Evolutionary conservation across 2,113 vertebrate genomes (phyloP), one percentile per base, ranked within the genome.

Genomic region (Thalassarche chlororhynchos): DNA sequence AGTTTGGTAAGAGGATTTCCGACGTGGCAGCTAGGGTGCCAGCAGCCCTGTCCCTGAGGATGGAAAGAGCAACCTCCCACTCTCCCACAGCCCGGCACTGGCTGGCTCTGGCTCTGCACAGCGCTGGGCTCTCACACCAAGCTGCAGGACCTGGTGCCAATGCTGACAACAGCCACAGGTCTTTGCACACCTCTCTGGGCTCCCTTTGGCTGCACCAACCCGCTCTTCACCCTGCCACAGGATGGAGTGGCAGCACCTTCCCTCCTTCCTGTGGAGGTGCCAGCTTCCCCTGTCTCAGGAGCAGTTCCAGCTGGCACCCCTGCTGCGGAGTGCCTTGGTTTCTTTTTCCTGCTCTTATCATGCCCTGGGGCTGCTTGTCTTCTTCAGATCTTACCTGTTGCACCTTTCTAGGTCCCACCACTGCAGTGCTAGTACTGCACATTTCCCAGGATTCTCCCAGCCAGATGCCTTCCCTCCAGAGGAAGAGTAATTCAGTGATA

Each of bases 21-120:
- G 79, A 46, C 0, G 1, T n/a, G 60, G 20, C 34, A 17, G 23
- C 32, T 1, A 18, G 34, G 25, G 11, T 81, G 64, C n/a, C 46
- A 25, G 52, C 40, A 71, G 81, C 57, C 66, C 26, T 26, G 34
- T 44, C 44, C 40, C 21, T 7, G 36, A 42, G 80, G 17, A 32
- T 14, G 60, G 23, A 12, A 25, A 31, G 65, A 61, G 57, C 61
- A 31, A 13, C 49, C 8, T 28, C 46, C 20, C 4, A 5, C 17
- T 47, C 36, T 14, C 11, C 23, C 17, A 2, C 62, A 58, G 70
- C 65, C 28, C 3, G 7, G 62, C 1, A 9, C 54, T 15, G 61
- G 17, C 20, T 2, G 2, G 62, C 12, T 10, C 46, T 52, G 54
- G 31, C 65, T 72, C 13, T 0, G 1, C 20, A 20, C 18, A 7